These are phyloP conservation scores for Vanacampus margaritifer DNA, from an alignment of 2,113 vertebrate species.

Conservation along the genomic window DNA sequence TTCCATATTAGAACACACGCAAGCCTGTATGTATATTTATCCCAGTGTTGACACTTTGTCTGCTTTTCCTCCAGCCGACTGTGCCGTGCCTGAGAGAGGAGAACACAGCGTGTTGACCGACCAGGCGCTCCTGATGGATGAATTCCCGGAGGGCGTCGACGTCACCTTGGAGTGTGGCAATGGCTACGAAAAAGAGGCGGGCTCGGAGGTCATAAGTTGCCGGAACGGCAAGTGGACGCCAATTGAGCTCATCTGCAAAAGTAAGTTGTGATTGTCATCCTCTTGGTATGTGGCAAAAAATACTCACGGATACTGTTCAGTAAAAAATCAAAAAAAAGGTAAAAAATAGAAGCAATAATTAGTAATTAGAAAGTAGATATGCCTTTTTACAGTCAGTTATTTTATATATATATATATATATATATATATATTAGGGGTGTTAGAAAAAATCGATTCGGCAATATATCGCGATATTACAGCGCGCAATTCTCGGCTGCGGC, in stretches of 20 bases:
- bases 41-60: not conserved
- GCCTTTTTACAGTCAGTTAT: too few relatives aligned
- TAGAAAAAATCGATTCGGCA: too few relatives aligned
- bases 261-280: constrained; percentile 33
- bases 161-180: constrained; percentile 36
- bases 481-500: too few relatives aligned
- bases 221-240: constrained; percentile 21
- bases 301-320: not conserved
- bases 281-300: not conserved
- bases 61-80: constrained; percentile 42
- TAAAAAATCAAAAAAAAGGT: not conserved
- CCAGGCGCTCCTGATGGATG: constrained; percentile 33
- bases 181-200: constrained; percentile 21
- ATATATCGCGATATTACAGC: too few relatives aligned
- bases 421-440: too few relatives aligned
- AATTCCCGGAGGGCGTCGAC: constrained; percentile 2
- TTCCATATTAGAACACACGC: not conserved
- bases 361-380: too few relatives aligned
- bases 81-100: constrained; percentile 9
- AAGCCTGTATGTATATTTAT: not conserved
- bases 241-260: constrained; percentile 51
- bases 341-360: not conserved
- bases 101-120: not conserved
- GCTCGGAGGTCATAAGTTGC: constrained; percentile 40
- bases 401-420: too few relatives aligned